phyloP scores from a whole-genome alignment of 2,888 invertebrate species.

The Andrena trimmerana region DNA sequence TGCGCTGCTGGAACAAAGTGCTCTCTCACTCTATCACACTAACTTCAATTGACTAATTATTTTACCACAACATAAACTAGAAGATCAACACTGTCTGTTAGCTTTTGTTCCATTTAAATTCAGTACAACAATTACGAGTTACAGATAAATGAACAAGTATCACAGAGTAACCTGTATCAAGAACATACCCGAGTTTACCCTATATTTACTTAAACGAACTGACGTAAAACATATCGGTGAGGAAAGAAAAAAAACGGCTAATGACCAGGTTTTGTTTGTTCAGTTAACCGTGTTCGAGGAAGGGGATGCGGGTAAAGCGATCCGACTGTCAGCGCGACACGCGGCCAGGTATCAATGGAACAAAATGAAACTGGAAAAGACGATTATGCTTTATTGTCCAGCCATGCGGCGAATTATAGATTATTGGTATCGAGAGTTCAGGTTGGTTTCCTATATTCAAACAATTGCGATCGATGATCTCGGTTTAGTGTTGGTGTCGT shows the following conservation, averaged over 20 bases:
- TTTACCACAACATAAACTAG: too few relatives aligned
- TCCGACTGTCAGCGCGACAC: slow-evolving; percentile 65
- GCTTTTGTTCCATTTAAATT: too few relatives aligned
- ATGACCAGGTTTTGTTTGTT: not conserved
- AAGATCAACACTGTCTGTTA: too few relatives aligned
- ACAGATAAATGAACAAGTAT: too few relatives aligned
- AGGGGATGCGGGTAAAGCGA: slow-evolving; percentile 51
- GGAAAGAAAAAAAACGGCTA: not conserved
- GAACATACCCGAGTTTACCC: too few relatives aligned
- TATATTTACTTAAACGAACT: too few relatives aligned
- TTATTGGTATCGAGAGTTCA: slow-evolving; percentile 93
- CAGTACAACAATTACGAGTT: too few relatives aligned
- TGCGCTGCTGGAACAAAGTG: too few relatives aligned
- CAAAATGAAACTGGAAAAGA: slow-evolving; percentile 86
- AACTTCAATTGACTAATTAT: too few relatives aligned
- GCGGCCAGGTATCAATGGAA: slow-evolving; percentile 76
- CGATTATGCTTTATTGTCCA: slow-evolving; percentile 92
- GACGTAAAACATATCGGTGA: too few relatives aligned
- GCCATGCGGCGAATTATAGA: slow-evolving; percentile 92
- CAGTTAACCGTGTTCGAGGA: not conserved
- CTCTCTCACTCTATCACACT: too few relatives aligned
- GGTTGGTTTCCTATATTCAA: slow-evolving; percentile 84
- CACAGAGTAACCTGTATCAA: too few relatives aligned
- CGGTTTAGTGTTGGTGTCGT: not conserved
- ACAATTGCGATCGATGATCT: not conserved